A percentile compares a stretch with the other conserved stretches of the same genome.
These are phyloP conservation scores for Platerodrilus igneus DNA, from an alignment of 2,888 invertebrate genomes.

Conservation along the genomic window DNA sequence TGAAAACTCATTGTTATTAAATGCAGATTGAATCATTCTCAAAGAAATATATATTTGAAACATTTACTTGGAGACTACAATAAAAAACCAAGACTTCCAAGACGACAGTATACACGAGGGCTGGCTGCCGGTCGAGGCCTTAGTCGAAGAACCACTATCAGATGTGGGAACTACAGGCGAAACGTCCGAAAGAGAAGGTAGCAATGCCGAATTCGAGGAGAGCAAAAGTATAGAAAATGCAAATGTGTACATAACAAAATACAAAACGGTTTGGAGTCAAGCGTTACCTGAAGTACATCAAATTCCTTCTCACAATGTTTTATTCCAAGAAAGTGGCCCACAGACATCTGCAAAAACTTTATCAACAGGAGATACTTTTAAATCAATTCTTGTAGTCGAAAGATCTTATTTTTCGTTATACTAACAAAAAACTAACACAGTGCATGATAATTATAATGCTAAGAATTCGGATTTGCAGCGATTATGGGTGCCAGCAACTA, in stretches of 20 bases:
- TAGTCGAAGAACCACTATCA: too few relatives aligned
- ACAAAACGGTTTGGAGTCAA: conserved; percentile 23
- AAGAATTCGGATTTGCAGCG: neutral
- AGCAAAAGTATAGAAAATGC: too few relatives aligned
- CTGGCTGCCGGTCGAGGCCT: too few relatives aligned
- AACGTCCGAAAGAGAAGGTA: too few relatives aligned
- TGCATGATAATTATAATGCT: neutral
- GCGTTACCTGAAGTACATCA: conserved; percentile 16
- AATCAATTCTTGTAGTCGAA: neutral
- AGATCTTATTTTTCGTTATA: neutral
- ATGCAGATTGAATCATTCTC: too few relatives aligned
- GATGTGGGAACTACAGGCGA: too few relatives aligned
- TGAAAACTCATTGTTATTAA: too few relatives aligned
- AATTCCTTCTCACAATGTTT: conserved; percentile 17
- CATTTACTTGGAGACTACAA: too few relatives aligned
- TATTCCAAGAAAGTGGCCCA: conserved; percentile 8
- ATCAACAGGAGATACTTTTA: neutral
- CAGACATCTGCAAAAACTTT: conserved; percentile 7
- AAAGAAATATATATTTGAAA: too few relatives aligned
- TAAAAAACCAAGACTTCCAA: too few relatives aligned
- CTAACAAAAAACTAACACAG: neutral
- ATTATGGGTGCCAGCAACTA: conserved; percentile 9
- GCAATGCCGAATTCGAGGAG: too few relatives aligned
- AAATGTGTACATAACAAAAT: conserved; percentile 22
- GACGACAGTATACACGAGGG: too few relatives aligned